Evolutionary conservation across 53 echinoderm and acorn worm species (phyloP), one percentile per base, ranked within the genome.

Genomic region (Stichopus horrens): DNA sequence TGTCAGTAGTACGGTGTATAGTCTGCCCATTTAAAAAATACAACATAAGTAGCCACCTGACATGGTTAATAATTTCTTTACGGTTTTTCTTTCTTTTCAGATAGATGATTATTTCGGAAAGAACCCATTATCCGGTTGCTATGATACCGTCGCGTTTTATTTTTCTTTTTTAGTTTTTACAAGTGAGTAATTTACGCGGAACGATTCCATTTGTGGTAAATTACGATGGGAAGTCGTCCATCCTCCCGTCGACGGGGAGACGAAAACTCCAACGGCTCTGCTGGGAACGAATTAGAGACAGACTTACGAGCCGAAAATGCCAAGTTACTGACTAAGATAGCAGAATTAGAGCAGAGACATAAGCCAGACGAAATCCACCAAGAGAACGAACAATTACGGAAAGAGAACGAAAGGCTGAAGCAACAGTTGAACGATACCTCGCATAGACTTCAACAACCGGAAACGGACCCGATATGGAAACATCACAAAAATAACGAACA

Each of bases 201-300:
- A 37, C 37, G 37, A 37, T 2, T 37, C 37, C 37, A 37, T 37
- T 37, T 37, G 37, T 37, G 37, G 37, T 37, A 37, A 37, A 37
- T 1, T 37, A 37, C 37, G 21, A 92, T 92, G 92, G 92, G 92
- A 73, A 92, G 92, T 67, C 82, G 92, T 52, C 92, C 92, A 21
- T 90, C 92, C 3, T 87, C 88, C 16, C 74, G 65, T 18, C 85
- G 85, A 51, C 59, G 83, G 53, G 66, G 76, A 86, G 76, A 54
- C 23, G 90, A 76, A 6, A 75, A 53, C 16, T 76, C 68, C 19
- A 88, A 90, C 76, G 88, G 90, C 13, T 76, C 74, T 4, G 54
- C 74, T 18, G 53, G 79, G 51, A 76, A 52, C 75, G 88, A 79
- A 74, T 4, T 20, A 5, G 74, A 81, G 52, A 75, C 79, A 8